Percentiles rank a stretch among this genome's conserved stretches.
Conservation (phyloP, 2,888 invertebrate species). For the Sylvicola cinctus region DNA sequence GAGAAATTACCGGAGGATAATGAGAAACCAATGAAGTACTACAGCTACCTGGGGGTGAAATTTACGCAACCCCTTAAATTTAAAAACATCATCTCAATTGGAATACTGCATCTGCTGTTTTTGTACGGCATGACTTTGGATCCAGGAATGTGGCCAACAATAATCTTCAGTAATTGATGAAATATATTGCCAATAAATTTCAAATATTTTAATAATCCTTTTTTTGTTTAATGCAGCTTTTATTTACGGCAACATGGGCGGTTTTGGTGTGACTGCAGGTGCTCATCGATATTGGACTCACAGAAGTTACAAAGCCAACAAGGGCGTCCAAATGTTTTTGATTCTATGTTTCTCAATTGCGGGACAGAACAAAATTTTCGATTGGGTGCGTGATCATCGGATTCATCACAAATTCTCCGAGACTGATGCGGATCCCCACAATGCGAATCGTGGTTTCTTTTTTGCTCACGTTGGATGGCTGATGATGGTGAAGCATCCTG, state of each 20-base stretch:
- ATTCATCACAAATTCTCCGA: conserved; percentile 70
- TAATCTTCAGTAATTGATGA: too few relatives aligned
- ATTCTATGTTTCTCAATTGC: conserved; percentile 37
- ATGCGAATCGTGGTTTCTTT: conserved; percentile 66
- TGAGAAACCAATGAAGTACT: too few relatives aligned
- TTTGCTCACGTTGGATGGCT: conserved; percentile 90
- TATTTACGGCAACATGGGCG: conserved; percentile 32
- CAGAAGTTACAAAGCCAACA: conserved; percentile 41
- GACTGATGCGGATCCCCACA: conserved; percentile 66
- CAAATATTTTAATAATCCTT: too few relatives aligned
- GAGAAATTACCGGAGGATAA: too few relatives aligned
- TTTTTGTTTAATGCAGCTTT: too few relatives aligned
- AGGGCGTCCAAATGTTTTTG: conserved; percentile 35
- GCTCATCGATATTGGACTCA: conserved; percentile 48
- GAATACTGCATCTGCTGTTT: too few relatives aligned
- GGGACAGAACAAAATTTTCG: conserved; percentile 66
- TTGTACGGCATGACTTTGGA: too few relatives aligned
- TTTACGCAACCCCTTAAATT: too few relatives aligned
- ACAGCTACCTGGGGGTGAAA: too few relatives aligned
- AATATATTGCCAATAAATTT: too few relatives aligned
- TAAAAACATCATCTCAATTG: too few relatives aligned
- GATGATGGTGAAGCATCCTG: conserved; percentile 73
- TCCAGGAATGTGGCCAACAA: too few relatives aligned
- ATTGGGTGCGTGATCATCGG: conserved; percentile 67
- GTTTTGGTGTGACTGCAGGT: conserved; percentile 47